These are phyloP conservation scores for Baccha elongata DNA, from an alignment of 2,888 invertebrate species.

Conservation along the genomic window DNA sequence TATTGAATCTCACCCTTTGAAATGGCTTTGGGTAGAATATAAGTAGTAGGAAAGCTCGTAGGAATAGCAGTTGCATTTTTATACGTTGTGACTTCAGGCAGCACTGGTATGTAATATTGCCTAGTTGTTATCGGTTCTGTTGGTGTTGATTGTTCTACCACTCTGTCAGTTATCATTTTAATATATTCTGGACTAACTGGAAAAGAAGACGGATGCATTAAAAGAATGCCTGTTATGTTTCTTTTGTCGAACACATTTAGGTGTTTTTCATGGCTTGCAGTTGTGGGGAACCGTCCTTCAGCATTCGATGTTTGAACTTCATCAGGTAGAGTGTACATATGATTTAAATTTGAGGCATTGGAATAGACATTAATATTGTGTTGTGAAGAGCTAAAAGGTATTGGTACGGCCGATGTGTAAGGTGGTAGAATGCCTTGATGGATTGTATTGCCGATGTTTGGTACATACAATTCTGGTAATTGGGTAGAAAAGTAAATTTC, in stretches of 20 bases:
- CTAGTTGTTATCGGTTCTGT: slow-evolving; percentile 63
- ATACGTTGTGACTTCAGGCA: slow-evolving; percentile 47
- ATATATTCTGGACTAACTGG: slow-evolving; percentile 59
- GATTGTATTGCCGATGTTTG: slow-evolving; percentile 46
- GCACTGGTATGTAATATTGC: slow-evolving; percentile 53
- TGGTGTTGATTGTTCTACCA: slow-evolving; percentile 58
- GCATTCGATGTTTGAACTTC: slow-evolving; percentile 33
- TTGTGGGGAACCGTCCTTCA: slow-evolving; percentile 46
- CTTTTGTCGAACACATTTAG: slow-evolving; percentile 36
- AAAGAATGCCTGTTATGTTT: slow-evolving; percentile 52
- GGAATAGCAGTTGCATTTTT: slow-evolving; percentile 40
- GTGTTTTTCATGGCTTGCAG: slow-evolving; percentile 23
- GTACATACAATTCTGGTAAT: slow-evolving; percentile 58
- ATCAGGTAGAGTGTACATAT: slow-evolving; percentile 56
- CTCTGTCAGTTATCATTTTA: slow-evolving; percentile 63
- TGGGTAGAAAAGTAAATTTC: slow-evolving; percentile 53
- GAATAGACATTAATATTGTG: slow-evolving; percentile 34
- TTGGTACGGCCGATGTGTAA: slow-evolving; percentile 28
- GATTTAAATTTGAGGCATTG: slow-evolving; percentile 48
- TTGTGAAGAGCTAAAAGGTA: slow-evolving; percentile 27
- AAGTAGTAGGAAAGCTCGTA: slow-evolving; percentile 20
- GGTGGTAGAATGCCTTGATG: slow-evolving; percentile 31
- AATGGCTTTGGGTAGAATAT: slow-evolving; percentile 45
- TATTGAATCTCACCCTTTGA: slow-evolving; percentile 56
- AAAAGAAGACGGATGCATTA: slow-evolving; percentile 62